phyloP scores from a whole-genome alignment of 1,140 invertebrate genomes.

The Drosophila kohkoa region DNA sequence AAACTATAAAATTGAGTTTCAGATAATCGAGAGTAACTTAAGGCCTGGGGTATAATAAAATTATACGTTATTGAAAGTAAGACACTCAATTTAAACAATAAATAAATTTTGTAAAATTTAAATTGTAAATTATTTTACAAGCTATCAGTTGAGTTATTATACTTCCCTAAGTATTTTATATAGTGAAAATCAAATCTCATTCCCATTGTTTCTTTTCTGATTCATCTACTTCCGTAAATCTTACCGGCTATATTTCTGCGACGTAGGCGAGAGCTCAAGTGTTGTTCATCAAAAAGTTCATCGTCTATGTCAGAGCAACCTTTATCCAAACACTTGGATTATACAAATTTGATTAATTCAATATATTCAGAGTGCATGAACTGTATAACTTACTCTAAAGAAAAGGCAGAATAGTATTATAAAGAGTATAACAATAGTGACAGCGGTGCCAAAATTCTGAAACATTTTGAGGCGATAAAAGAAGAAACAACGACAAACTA shows the following conservation, averaged over 20 bases:
- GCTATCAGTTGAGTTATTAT: no score
- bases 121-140: no score
- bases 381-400: background rate
- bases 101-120: no score
- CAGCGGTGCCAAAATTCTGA: background rate
- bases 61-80: no score
- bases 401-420: background rate
- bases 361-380: background rate
- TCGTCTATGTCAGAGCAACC: background rate
- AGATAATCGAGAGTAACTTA: no score
- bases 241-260: background rate
- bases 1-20: no score
- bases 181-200: no score
- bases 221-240: background rate
- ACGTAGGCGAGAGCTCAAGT: no score
- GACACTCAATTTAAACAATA: no score
- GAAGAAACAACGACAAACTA: slow-evolving; percentile 2
- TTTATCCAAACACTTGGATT: background rate
- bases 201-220: background rate
- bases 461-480: background rate
- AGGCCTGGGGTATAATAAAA: no score
- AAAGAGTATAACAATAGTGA: background rate
- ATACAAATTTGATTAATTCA: background rate
- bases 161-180: no score
- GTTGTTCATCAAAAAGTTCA: background rate